These are phyloP conservation scores for Oscheius sp. DNA, from an alignment of 2,888 invertebrate genomes.

Conservation along the genomic window DNA sequence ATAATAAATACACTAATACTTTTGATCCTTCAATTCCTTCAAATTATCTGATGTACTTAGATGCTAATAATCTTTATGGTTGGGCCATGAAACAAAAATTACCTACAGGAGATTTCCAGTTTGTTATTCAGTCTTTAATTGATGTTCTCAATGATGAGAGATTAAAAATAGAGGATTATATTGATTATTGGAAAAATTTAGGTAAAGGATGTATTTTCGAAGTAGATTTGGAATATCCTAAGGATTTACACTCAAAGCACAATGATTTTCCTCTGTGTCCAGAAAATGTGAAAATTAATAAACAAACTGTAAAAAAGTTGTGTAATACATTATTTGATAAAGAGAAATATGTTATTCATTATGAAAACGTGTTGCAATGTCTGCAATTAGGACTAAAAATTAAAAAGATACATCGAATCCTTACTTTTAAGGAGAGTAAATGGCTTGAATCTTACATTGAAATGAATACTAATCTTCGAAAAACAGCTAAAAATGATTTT, in stretches of 20 bases:
- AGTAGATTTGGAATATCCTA: too few relatives aligned
- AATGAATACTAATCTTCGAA: slow-evolving; percentile 47
- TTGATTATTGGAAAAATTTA: too few relatives aligned
- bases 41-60: too few relatives aligned
- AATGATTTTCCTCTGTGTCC: too few relatives aligned
- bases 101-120: slow-evolving; percentile 46
- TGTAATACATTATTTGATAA: slow-evolving; percentile 40
- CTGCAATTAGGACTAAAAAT: slow-evolving; percentile 26
- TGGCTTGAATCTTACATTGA: too few relatives aligned
- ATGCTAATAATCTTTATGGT: too few relatives aligned
- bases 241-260: too few relatives aligned
- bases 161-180: too few relatives aligned
- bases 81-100: slow-evolving; percentile 58
- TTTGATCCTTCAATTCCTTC: too few relatives aligned
- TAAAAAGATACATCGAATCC: slow-evolving; percentile 38
- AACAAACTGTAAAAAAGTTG: slow-evolving; percentile 36
- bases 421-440: slow-evolving; percentile 29
- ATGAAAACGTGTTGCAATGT: slow-evolving; percentile 35
- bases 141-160: background rate
- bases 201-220: too few relatives aligned
- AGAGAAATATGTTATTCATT: too few relatives aligned
- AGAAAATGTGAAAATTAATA: slow-evolving; percentile 39
- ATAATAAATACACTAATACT: too few relatives aligned
- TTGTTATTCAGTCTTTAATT: background rate
- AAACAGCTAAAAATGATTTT: slow-evolving; percentile 59